phyloP scores from a whole-genome alignment of 2,113 vertebrate genomes.

The Synchiropus splendidus region DNA sequence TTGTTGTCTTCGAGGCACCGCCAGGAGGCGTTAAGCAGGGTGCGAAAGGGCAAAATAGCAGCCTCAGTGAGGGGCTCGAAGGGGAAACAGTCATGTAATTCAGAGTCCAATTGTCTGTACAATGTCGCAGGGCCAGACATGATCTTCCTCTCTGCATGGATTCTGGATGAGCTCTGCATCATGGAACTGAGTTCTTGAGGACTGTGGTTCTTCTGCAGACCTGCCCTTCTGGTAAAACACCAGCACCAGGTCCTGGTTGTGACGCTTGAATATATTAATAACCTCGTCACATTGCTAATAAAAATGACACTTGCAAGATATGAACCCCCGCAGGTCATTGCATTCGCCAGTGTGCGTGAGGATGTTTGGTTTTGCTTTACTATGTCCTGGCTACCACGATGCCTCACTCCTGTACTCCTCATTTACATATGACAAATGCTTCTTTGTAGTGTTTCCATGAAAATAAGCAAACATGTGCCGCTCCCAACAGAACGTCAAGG shows the following conservation, averaged over 20 bases:
- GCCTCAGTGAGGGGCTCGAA: too few relatives aligned
- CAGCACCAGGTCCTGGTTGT: constrained; percentile 11
- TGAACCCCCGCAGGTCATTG: constrained; percentile 29
- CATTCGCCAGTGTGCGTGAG: constrained; percentile 16
- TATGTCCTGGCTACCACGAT: constrained; percentile 1
- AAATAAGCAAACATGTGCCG: constrained; percentile 10
- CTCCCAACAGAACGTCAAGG: constrained; percentile 2
- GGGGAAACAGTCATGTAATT: too few relatives aligned
- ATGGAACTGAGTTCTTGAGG: too few relatives aligned
- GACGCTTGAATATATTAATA: constrained; percentile 34
- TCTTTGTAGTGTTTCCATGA: constrained; percentile 32
- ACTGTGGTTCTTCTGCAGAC: too few relatives aligned
- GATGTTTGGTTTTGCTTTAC: constrained; percentile 7
- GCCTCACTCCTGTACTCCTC: too few relatives aligned
- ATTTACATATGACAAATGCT: constrained; percentile 12
- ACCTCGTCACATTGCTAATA: constrained; percentile 24
- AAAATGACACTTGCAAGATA: constrained; percentile 42
- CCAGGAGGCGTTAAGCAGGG: too few relatives aligned
- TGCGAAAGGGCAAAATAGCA: too few relatives aligned
- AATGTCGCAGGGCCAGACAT: too few relatives aligned
- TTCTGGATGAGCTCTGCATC: too few relatives aligned
- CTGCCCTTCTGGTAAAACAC: constrained; percentile 27
- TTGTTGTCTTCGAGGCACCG: too few relatives aligned
- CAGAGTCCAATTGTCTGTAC: too few relatives aligned
- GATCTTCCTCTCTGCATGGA: too few relatives aligned